phyloP scores from a whole-genome alignment of 2,113 vertebrate genomes.

The Nesospiza acunhae region DNA sequence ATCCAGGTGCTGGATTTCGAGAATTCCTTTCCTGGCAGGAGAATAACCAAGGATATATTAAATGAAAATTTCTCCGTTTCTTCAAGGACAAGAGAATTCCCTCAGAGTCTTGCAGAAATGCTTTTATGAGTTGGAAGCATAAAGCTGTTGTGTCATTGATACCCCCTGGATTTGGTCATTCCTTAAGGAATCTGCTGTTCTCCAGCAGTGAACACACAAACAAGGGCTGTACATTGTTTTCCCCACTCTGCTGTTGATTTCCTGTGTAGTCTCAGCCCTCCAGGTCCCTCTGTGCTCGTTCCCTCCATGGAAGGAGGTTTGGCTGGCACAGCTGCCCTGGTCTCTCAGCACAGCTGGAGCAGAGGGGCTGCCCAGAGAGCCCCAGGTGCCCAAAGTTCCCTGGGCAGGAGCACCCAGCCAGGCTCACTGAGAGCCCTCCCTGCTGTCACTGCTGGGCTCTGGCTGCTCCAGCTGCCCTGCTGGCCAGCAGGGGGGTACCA shows the following conservation, averaged over 20 bases:
- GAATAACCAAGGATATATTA: neutral
- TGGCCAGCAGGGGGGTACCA: neutral
- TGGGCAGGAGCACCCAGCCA: neutral
- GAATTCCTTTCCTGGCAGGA: neutral
- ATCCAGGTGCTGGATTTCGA: neutral
- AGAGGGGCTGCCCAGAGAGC: neutral
- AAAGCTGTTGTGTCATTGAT: rapidly evolving
- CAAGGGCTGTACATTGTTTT: rapidly evolving
- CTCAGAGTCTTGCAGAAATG: neutral
- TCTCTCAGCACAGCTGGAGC: neutral
- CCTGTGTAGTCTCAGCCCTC: neutral
- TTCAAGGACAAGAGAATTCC: neutral
- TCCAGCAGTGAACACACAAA: neutral
- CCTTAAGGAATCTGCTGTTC: neutral
- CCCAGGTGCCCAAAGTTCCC: rapidly evolving
- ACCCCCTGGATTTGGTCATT: too few species aligned
- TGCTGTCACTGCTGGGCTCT: neutral
- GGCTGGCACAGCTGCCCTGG: neutral
- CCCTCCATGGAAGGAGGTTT: neutral
- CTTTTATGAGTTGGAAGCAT: neutral
- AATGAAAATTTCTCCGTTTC: neutral
- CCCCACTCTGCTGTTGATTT: neutral
- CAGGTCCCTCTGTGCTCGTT: neutral
- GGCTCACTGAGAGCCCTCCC: neutral
- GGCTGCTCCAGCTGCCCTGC: neutral